A percentile compares a stretch with the other conserved stretches of the same genome.
Conservation (phyloP, 2,113 vertebrate genomes). For the Myotis davidii region DNA sequence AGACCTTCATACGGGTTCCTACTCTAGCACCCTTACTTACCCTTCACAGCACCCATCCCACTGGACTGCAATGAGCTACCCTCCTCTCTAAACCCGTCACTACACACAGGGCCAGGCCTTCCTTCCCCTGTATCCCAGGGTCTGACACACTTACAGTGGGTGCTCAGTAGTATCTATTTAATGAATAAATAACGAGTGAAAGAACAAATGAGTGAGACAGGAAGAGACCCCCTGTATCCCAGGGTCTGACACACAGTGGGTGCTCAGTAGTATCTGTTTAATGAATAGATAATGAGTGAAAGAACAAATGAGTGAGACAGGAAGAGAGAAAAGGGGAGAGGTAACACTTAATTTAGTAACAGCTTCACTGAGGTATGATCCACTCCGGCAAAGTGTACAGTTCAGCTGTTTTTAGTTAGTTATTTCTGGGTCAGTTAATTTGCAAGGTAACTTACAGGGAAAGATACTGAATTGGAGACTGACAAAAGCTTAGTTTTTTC, state of each 20-base stretch:
- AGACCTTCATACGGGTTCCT: neutral
- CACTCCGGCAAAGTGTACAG: neutral
- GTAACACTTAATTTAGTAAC: neutral
- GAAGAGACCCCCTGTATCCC: neutral
- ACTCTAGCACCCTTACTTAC: fast-evolving
- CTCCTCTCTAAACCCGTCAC: neutral
- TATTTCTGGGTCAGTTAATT: neutral
- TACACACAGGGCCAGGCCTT: neutral
- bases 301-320: neutral
- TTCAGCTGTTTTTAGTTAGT: neutral
- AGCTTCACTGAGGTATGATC: neutral
- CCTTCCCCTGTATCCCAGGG: too few species aligned
- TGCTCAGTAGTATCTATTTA: neutral
- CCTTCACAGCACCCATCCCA: neutral
- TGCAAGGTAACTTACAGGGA: neutral
- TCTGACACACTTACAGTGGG: neutral
- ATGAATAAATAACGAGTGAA: neutral
- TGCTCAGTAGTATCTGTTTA: neutral
- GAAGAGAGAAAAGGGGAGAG: neutral
- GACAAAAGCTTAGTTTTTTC: conserved; percentile 39
- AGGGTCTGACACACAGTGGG: neutral
- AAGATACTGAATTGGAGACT: neutral
- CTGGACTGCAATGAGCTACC: neutral
- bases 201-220: neutral
- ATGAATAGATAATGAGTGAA: neutral